Conservation (phyloP, 1,140 invertebrate genomes). For the Drosophila guanche region DNA sequence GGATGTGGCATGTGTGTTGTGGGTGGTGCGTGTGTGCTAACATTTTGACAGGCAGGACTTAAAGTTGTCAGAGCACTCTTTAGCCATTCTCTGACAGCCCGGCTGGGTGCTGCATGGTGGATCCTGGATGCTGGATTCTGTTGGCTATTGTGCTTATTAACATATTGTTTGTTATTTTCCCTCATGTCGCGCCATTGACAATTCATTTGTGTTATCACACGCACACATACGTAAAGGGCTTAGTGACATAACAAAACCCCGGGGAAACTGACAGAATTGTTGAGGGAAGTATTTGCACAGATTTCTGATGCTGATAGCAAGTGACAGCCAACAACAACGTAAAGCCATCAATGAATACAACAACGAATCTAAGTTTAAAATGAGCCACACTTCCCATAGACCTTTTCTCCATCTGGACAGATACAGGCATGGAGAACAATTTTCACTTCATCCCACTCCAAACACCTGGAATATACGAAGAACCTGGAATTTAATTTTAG, state of each 20-base stretch:
- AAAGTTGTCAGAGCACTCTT: constrained; percentile 78
- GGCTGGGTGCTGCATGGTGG: constrained; percentile 2
- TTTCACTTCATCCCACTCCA: too few relatives aligned
- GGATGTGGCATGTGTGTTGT: constrained; percentile 1
- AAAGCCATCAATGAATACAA: constrained; percentile 2
- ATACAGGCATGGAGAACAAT: too few relatives aligned
- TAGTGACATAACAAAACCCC: constrained; percentile 41
- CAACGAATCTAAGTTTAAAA: neutral
- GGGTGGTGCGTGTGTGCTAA: constrained; percentile 41
- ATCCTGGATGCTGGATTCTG: constrained; percentile 6
- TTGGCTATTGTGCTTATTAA: constrained; percentile 65
- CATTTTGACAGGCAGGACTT: constrained; percentile 75
- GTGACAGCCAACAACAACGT: constrained; percentile 29
- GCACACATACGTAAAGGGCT: constrained; percentile 35
- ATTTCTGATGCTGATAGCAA: constrained; percentile 43
- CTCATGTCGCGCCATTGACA: constrained; percentile 66
- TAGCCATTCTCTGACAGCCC: constrained; percentile 33
- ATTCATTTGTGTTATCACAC: constrained; percentile 72
- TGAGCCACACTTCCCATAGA: neutral
- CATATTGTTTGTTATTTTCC: constrained; percentile 65
- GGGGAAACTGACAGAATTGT: constrained; percentile 48
- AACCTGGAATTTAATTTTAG: too few relatives aligned
- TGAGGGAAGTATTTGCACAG: constrained; percentile 46
- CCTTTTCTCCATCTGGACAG: neutral
- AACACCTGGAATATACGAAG: too few relatives aligned